Base-by-base conservation (phyloP, 2,797 vertebrate genomes). In the Myotis findleyi region DNA sequence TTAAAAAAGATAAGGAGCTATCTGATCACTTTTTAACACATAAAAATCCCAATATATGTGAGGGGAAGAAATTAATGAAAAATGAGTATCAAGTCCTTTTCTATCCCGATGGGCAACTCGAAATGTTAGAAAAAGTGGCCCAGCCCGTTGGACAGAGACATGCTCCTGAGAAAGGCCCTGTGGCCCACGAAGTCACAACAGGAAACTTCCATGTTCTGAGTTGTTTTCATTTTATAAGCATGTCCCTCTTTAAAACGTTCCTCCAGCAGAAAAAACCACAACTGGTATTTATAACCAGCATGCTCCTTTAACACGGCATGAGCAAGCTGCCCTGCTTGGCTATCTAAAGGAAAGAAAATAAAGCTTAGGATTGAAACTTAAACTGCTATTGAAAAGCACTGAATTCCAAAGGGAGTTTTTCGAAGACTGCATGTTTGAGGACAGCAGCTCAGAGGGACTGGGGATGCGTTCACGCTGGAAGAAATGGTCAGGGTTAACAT, bases 301-400 rank as follows among this genome's bases (percentile, higher is more conserved):
- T 57, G 38, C 30, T 49, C 11, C 82, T 36, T 89, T 76, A 59
- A 75, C 62, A 66, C 14, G 41, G 30, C 62, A 8, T 49, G 85
- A 92, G 1, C 27, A 75, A 89, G 27, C 80, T 53, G 36, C 11
- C 53, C 36, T 44, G 68, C 53, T 90, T 94, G 87, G 20, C 72
- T 95, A 25, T 41, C 30, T 71, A 77, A 71, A 71, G n/a, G 57
- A 80, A 90, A 13, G 68, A 77, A 96, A 92, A 59, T 44, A 53
- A 77, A 68, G 62, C 5, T 20, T 66, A 87, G 25, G 23, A 27
- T 27, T 10, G 20, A 66, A 85, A 92, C 69, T 84, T 93, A 84
- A 97, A 93, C 5, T 30, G 4, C 91, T 87, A 97, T 98, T 98
- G 98, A 98, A 98, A 98, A 98, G 98, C 97, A 77, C 97, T 75